Percentiles rank a stretch among this genome's conserved stretches.
These are phyloP conservation scores for Lissonota sp. DNA, from an alignment of 2,888 invertebrate species.

Conservation along the genomic window DNA sequence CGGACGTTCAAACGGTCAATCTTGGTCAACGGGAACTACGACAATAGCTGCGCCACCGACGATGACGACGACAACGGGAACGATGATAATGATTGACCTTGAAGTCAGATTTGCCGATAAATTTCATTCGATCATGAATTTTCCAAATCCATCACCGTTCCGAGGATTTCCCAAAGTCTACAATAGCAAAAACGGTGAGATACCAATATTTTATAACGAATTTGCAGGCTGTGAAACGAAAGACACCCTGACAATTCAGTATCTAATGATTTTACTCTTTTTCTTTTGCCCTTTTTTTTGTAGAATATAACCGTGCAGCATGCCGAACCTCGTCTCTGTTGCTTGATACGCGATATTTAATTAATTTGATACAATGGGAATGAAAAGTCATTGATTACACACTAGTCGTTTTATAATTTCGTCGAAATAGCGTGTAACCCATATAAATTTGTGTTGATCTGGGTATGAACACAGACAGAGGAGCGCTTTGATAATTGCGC, in stretches of 20 bases:
- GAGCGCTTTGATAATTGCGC: too few relatives aligned
- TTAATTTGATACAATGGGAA: too few relatives aligned
- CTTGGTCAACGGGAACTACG: background rate
- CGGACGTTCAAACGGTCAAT: conserved; percentile 62
- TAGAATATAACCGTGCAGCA: conserved; percentile 3
- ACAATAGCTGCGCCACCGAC: conserved; percentile 11
- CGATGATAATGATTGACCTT: conserved; percentile 85
- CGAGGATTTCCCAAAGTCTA: conserved; percentile 88
- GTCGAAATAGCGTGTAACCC: too few relatives aligned
- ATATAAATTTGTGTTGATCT: too few relatives aligned
- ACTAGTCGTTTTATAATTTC: too few relatives aligned
- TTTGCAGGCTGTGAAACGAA: conserved; percentile 50
- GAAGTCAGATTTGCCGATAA: conserved; percentile 88
- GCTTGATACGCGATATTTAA: background rate
- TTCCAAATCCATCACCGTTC: conserved; percentile 90
- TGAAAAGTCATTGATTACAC: too few relatives aligned
- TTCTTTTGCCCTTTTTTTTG: conserved; percentile 25
- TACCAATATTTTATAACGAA: conserved; percentile 34
- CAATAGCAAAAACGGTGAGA: conserved; percentile 87
- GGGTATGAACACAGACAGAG: too few relatives aligned
- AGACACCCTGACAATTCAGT: conserved; percentile 40
- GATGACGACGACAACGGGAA: conserved; percentile 34
- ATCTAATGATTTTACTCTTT: conserved; percentile 6
- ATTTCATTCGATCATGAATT: conserved; percentile 87
- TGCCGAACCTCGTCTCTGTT: conserved; percentile 8